Evolutionary conservation across 2,113 vertebrate species (phyloP).

Genomic region (Patagioenas fasciata): DNA sequence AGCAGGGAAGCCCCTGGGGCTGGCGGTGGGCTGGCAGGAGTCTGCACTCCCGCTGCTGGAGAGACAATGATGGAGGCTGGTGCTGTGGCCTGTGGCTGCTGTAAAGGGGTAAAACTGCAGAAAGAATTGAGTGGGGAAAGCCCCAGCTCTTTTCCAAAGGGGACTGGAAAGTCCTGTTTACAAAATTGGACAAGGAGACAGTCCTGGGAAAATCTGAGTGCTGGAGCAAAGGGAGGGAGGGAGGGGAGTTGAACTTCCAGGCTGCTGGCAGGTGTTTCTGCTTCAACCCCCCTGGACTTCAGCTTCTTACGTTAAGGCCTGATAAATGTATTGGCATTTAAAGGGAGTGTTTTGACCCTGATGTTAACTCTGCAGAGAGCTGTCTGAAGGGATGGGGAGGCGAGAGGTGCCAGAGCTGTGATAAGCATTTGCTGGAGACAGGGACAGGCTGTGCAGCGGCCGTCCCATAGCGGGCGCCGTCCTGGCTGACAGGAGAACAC

Average conservation of each 20-base stretch:
- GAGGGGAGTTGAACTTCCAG: not conserved
- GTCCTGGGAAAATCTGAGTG: not conserved
- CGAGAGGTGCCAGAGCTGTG: not conserved
- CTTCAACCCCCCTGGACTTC: not conserved
- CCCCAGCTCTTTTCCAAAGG: not conserved
- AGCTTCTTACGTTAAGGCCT: not conserved
- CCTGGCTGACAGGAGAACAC: fast-evolving
- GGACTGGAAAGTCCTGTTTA: constrained; percentile 53
- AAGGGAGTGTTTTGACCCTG: not conserved
- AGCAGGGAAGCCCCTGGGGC: not conserved
- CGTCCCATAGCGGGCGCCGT: fast-evolving
- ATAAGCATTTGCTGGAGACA: not conserved
- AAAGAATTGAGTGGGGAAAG: not conserved
- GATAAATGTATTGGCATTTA: not conserved
- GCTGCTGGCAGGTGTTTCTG: not conserved
- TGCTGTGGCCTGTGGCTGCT: not conserved
- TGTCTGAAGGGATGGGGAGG: not conserved
- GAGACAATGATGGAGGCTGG: not conserved
- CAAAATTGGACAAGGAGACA: constrained; percentile 22
- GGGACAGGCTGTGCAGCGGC: not conserved
- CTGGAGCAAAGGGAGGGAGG: not conserved
- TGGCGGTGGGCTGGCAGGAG: not conserved
- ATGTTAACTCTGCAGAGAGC: not conserved
- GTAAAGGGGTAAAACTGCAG: not conserved
- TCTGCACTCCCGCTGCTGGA: not conserved